phyloP scores from a whole-genome alignment of 2,888 invertebrate species.

The Drosophila mulleri region DNA sequence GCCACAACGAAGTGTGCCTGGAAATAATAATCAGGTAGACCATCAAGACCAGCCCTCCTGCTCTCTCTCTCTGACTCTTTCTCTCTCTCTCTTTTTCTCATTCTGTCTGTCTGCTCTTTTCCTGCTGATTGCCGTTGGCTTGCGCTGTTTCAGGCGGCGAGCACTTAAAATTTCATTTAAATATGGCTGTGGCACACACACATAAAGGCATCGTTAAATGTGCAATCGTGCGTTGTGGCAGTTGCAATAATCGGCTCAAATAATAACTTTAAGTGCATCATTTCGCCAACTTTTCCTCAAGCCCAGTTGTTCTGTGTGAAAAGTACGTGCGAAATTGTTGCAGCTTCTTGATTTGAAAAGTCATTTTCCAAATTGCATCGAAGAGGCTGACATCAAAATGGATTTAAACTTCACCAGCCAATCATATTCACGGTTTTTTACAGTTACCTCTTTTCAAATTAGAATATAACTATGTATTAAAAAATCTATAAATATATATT shows the following conservation, averaged over 20 bases:
- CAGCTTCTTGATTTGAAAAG: constrained; percentile 34
- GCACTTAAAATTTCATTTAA: constrained; percentile 78
- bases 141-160: constrained; percentile 35
- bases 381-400: constrained; percentile 15
- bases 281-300: constrained; percentile 60
- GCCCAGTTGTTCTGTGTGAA: constrained; percentile 27
- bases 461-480: no score
- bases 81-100: constrained; percentile 12
- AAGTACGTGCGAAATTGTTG: constrained; percentile 60
- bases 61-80: background rate
- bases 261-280: constrained; percentile 77
- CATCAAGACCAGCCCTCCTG: constrained; percentile 16
- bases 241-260: constrained; percentile 73
- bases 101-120: constrained; percentile 11
- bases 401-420: constrained; percentile 11
- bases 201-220: constrained; percentile 65
- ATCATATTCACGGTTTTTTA: background rate
- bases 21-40: constrained; percentile 76
- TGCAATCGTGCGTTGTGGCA: constrained; percentile 74
- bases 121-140: constrained; percentile 24
- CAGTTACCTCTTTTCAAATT: no score
- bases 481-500: background rate
- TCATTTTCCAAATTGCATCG: constrained; percentile 48
- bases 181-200: constrained; percentile 53
- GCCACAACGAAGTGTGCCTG: constrained; percentile 82